Conservation (phyloP, 1,140 invertebrate genomes). For the Zaprionus ornatus region DNA sequence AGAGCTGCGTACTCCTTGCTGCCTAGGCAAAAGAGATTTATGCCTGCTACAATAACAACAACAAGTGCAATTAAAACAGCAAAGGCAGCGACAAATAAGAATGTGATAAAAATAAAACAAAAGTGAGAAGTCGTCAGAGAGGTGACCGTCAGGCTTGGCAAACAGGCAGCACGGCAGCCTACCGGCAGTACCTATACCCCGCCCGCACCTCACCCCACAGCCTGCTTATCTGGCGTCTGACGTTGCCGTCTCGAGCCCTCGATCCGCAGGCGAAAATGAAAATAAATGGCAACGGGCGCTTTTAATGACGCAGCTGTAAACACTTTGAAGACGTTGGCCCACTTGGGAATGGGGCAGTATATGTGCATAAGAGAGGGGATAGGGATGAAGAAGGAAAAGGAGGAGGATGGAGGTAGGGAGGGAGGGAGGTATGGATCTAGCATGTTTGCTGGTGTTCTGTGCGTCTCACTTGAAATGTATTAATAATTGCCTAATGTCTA, state of each 20-base stretch:
- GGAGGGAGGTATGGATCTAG: too few species aligned
- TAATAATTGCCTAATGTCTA: conserved; percentile 77
- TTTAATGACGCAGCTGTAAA: conserved; percentile 78
- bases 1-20: conserved; percentile 18
- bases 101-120: conserved; percentile 69
- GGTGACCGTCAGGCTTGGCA: conserved; percentile 22
- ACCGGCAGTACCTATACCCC: not conserved
- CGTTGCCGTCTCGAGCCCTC: not conserved
- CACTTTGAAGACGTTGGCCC: conserved; percentile 70
- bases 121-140: conserved; percentile 57
- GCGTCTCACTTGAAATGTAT: conserved; percentile 56
- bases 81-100: conserved; percentile 58
- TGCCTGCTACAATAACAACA: conserved; percentile 43
- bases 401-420: too few species aligned
- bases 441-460: conserved; percentile 59
- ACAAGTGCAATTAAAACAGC: conserved; percentile 64
- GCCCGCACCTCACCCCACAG: not conserved
- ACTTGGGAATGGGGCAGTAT: conserved; percentile 42
- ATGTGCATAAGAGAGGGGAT: not conserved
- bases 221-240: not conserved
- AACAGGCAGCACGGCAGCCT: not conserved
- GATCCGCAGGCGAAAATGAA: conserved; percentile 28
- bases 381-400: too few species aligned
- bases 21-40: conserved; percentile 38
- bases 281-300: conserved; percentile 64